Base-by-base conservation (phyloP, 2,113 vertebrate species). In the Oreamnos americanus region DNA sequence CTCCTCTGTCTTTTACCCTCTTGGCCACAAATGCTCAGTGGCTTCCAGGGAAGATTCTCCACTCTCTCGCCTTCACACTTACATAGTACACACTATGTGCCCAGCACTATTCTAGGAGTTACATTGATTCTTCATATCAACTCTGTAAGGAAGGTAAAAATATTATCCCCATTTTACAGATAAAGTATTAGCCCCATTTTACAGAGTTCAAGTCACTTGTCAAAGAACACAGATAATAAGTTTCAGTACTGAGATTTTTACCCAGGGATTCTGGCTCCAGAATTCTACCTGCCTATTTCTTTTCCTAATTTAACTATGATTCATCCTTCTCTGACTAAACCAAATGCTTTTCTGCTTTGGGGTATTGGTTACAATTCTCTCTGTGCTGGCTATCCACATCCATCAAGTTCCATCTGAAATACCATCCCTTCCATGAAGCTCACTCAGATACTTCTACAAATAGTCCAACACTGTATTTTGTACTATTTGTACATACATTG, bases 391-490 rank as follows among this genome's bases (percentile, higher is more conserved):
- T 84, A 64, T 53, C 45, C 39, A 87, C 30, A 82, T 39, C 1
- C 58, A 94, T 67, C 15, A 58, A 94, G 78, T 64, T 64, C 43
- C 30, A 91, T 53, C 60, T 94, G 83, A 95, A 94, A 92, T 90
- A 26, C 33, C 39, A 39, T 25, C 58, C 87, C 53, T 94, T 95
- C 39, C 33, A 39, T 39, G 85, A 95, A 91, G 17, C 79, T 90
- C 60, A 58, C 45, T 15, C 43, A 94, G 43, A 83, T 55, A 57
- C 16, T 14, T 43, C 82, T 47, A 84, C 8, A 78, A 85, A 12
- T 81, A 85, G 21, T 67, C 55, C 16, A 96, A 79, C 5, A 43
- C 23, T 96, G 15, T 81, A 74, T 67, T 83, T 71, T 91, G 1
- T 84, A 79, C 15, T 87, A 57, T 76, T 82, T 90, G 36, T 78